Evolutionary conservation across 2,797 vertebrate genomes (phyloP).

Genomic region (Decapterus maruadsi): DNA sequence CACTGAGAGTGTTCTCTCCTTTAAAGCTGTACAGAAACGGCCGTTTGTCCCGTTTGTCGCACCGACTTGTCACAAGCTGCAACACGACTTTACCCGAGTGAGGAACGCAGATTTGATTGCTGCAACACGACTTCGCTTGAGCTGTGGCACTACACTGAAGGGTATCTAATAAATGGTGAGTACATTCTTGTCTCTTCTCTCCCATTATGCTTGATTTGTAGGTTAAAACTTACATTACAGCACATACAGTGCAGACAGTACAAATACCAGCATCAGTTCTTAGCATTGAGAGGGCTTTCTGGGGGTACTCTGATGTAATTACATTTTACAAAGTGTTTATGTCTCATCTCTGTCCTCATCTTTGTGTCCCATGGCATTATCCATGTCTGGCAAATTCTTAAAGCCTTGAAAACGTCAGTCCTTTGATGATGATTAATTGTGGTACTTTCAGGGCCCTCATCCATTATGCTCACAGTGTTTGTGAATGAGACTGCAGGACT

Average conservation of each 20-base stretch:
- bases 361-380: background rate
- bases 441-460: slow-evolving; percentile 39
- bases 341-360: background rate
- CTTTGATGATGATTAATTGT: slow-evolving; percentile 15
- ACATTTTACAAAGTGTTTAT: background rate
- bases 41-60: too few relatives aligned
- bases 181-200: background rate
- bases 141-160: slow-evolving; percentile 71
- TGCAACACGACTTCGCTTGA: too few relatives aligned
- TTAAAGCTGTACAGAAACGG: too few relatives aligned
- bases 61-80: too few relatives aligned
- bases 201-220: background rate
- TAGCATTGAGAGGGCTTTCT: too few relatives aligned
- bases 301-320: too few relatives aligned
- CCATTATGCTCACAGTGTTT: slow-evolving; percentile 73
- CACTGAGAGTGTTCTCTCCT: too few relatives aligned
- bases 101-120: too few relatives aligned
- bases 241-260: background rate
- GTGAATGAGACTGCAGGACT: slow-evolving; percentile 75
- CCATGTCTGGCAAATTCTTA: background rate
- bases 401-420: background rate
- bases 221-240: background rate
- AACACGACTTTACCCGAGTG: too few relatives aligned
- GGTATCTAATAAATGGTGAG: slow-evolving; percentile 42
- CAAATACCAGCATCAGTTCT: background rate